phyloP scores from a whole-genome alignment of 2,888 invertebrate species.

The Melolontha melolontha region DNA sequence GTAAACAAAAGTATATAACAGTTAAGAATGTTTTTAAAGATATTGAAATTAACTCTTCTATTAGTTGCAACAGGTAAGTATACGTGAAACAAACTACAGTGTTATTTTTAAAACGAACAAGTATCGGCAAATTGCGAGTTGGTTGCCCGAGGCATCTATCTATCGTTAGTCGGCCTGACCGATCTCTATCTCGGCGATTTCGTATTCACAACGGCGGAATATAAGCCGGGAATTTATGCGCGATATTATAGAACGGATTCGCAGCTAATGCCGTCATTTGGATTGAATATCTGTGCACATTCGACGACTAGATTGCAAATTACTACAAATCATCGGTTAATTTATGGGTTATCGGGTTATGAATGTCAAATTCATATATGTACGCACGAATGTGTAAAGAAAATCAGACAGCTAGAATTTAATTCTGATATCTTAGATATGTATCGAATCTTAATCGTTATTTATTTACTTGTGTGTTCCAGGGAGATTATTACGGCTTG shows the following conservation, averaged over 20 bases:
- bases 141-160: constrained; percentile 51
- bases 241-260: constrained; percentile 56
- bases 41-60: constrained; percentile 5
- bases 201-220: constrained; percentile 52
- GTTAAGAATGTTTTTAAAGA: neutral
- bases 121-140: constrained; percentile 56
- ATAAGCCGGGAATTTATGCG: constrained; percentile 56
- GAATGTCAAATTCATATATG: constrained; percentile 35
- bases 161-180: constrained; percentile 42
- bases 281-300: constrained; percentile 50
- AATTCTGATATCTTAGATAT: constrained; percentile 8
- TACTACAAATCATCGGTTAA: constrained; percentile 47
- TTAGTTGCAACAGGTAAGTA: constrained; percentile 28
- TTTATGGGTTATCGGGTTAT: constrained; percentile 48
- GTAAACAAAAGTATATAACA: too few species aligned
- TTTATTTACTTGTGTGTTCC: constrained; percentile 14
- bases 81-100: constrained; percentile 35
- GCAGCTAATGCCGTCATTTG: constrained; percentile 56
- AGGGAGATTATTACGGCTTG: neutral
- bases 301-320: constrained; percentile 48
- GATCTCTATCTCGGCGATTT: constrained; percentile 58
- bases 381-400: neutral
- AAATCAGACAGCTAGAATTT: constrained; percentile 10
- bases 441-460: constrained; percentile 19
- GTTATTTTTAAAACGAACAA: constrained; percentile 54